These are phyloP conservation scores for Telenomus remus DNA, from an alignment of 1,140 invertebrate species.

Conservation along the genomic window DNA sequence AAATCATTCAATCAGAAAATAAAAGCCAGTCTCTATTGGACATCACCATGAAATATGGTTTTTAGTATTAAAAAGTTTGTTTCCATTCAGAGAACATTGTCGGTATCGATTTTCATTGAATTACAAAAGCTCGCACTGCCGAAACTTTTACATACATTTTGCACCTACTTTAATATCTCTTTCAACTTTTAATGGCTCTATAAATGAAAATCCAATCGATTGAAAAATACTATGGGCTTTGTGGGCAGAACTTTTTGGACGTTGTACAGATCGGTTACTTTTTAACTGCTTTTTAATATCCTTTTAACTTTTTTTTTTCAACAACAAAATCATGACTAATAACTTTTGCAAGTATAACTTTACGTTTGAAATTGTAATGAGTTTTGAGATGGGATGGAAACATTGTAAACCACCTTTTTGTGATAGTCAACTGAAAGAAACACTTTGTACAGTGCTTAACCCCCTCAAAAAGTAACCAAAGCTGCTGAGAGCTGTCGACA, in stretches of 20 bases:
- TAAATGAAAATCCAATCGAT: slow-evolving; percentile 30
- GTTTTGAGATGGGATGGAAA: no score
- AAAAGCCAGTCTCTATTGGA: no score
- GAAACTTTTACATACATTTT: no score
- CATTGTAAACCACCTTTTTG: slow-evolving; percentile 25
- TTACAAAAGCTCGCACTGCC: neutral
- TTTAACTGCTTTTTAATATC: neutral
- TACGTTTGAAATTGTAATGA: no score
- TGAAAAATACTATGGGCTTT: slow-evolving; percentile 30
- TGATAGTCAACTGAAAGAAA: slow-evolving; percentile 39
- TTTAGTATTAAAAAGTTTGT: no score
- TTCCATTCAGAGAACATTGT: no score
- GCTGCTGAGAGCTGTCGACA: slow-evolving; percentile 47
- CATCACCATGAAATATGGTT: no score
- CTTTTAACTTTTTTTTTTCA: no score
- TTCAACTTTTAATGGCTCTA: slow-evolving; percentile 17
- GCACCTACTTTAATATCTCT: neutral
- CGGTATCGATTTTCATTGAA: no score
- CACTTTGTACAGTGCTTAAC: slow-evolving; percentile 64
- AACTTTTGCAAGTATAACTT: no score
- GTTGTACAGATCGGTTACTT: slow-evolving; percentile 24
- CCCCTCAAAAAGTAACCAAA: slow-evolving; percentile 62
- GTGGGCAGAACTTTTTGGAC: slow-evolving; percentile 33
- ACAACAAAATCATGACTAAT: no score
- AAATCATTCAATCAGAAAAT: no score